These are phyloP conservation scores for Agrenia bidenticulata DNA, from an alignment of 2,888 invertebrate species.

Conservation along the genomic window DNA sequence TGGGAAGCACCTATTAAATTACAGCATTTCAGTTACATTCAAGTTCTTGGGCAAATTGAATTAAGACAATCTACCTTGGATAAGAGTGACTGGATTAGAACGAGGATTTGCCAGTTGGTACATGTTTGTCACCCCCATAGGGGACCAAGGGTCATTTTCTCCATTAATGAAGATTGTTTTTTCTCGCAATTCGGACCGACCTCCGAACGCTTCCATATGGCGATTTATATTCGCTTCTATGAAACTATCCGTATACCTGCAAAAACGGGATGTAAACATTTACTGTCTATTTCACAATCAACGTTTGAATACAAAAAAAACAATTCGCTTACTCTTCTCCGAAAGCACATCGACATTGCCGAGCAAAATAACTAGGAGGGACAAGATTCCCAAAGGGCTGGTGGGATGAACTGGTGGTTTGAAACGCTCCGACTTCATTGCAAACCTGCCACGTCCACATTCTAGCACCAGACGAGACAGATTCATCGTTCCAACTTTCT, in stretches of 20 bases:
- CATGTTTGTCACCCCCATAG: slow-evolving; percentile 1
- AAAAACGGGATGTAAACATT: too few species aligned
- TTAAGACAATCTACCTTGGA: neutral
- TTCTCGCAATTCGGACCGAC: neutral
- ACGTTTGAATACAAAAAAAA: neutral
- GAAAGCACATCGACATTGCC: slow-evolving; percentile 73
- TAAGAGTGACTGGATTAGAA: neutral
- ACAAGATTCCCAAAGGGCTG: slow-evolving; percentile 74
- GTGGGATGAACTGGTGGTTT: slow-evolving; percentile 68
- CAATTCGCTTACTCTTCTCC: slow-evolving; percentile 63
- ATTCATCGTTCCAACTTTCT: slow-evolving; percentile 3
- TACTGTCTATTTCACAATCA: neutral
- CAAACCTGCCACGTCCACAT: slow-evolving; percentile 91
- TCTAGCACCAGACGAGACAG: neutral
- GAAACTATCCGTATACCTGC: slow-evolving; percentile 7
- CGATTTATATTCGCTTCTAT: neutral
- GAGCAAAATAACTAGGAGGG: slow-evolving; percentile 60
- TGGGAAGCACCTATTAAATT: slow-evolving; percentile 15
- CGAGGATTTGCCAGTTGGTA: neutral
- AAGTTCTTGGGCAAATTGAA: neutral
- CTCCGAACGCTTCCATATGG: neutral
- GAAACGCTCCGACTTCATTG: slow-evolving; percentile 91
- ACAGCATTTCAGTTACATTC: neutral
- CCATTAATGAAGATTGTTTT: slow-evolving; percentile 9
- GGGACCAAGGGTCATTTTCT: slow-evolving; percentile 11